These are phyloP conservation scores for Morus bassanus DNA, from an alignment of 2,797 vertebrate genomes.

Conservation along the genomic window DNA sequence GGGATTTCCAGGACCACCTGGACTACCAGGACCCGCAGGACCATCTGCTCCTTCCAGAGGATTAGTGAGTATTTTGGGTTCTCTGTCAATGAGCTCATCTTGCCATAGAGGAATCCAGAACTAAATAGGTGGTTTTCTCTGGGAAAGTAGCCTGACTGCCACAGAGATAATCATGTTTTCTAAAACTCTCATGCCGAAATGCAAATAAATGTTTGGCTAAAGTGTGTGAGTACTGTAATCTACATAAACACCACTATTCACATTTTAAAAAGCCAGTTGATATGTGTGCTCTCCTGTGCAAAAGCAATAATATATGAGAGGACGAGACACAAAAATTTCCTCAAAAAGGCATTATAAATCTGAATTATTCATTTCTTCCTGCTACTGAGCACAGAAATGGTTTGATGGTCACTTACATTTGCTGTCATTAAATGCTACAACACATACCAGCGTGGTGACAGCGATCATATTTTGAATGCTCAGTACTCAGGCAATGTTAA, in stretches of 20 bases:
- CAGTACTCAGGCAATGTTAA: not conserved
- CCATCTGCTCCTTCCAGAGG: constrained; percentile 29
- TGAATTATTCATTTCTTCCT: not conserved
- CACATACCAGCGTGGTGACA: not conserved
- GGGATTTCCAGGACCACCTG: constrained; percentile 80
- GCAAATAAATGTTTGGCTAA: not conserved
- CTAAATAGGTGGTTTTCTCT: not conserved
- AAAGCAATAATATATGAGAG: not conserved
- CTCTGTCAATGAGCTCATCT: not conserved
- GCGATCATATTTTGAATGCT: not conserved
- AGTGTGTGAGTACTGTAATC: not conserved
- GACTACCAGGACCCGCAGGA: constrained; percentile 77
- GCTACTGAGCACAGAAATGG: not conserved
- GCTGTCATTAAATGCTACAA: not conserved
- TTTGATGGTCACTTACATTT: not conserved
- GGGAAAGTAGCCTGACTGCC: not conserved
- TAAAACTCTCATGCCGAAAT: not conserved
- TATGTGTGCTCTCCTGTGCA: not conserved
- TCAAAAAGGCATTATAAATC: not conserved
- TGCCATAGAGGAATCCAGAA: not conserved
- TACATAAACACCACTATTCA: not conserved
- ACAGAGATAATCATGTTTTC: not conserved
- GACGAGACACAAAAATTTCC: not conserved
- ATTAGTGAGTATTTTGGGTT: constrained; percentile 52
- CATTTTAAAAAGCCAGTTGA: not conserved